phyloP scores from a whole-genome alignment of 2,113 vertebrate species.

The Carassius carassius region DNA sequence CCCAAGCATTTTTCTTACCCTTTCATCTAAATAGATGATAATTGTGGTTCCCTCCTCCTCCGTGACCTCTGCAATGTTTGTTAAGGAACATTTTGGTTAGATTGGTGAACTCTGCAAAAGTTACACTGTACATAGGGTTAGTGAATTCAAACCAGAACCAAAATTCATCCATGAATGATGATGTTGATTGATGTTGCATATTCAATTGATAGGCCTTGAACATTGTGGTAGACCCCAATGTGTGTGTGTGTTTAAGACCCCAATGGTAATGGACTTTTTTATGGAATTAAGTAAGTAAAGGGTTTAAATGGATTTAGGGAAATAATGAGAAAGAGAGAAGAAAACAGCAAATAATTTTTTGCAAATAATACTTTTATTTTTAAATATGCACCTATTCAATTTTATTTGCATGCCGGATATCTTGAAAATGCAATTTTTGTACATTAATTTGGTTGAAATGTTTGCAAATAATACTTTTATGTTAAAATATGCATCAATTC shows the following conservation, averaged over 20 bases:
- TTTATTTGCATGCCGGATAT: too few species aligned
- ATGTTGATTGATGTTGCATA: neutral
- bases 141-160: constrained; percentile 51
- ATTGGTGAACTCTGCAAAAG: neutral
- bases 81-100: neutral
- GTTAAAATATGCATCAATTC: neutral
- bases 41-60: neutral
- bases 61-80: constrained; percentile 10
- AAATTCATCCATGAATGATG: constrained; percentile 5
- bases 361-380: too few species aligned
- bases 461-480: neutral
- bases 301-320: neutral
- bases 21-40: constrained; percentile 11
- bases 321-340: neutral
- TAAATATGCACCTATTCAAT: too few species aligned
- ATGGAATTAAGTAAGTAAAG: neutral
- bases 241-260: neutral
- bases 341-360: too few species aligned
- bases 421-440: neutral
- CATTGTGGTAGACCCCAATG: neutral
- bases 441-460: neutral
- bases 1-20: neutral
- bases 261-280: neutral
- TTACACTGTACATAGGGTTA: neutral
- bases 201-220: neutral